Evolutionary conservation across 2,113 vertebrate genomes (phyloP).

Genomic region (Bubo bubo): DNA sequence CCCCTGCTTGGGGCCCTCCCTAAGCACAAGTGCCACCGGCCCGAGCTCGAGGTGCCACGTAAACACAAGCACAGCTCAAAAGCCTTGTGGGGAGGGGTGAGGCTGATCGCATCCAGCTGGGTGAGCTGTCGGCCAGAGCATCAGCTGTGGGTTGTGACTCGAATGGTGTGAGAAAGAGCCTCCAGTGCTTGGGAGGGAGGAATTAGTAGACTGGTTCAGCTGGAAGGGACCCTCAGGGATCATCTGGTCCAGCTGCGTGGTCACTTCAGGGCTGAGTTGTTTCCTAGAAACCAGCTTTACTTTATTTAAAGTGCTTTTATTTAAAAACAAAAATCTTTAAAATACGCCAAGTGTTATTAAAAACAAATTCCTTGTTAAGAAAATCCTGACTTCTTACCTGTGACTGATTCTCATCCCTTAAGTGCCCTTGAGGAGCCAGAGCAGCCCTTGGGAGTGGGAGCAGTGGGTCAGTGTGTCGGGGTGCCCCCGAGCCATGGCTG

Average conservation of each 20-base stretch:
- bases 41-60: background rate
- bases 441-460: background rate
- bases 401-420: background rate
- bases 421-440: background rate
- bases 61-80: accelerated
- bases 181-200: background rate
- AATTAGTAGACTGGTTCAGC: background rate
- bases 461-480: accelerated
- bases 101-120: background rate
- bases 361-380: background rate
- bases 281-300: background rate
- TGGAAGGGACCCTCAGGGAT: background rate
- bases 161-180: background rate
- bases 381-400: background rate
- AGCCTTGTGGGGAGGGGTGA: accelerated
- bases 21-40: background rate
- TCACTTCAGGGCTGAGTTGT: background rate
- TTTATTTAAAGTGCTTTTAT: background rate
- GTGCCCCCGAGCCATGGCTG: accelerated
- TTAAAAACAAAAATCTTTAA: background rate
- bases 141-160: accelerated
- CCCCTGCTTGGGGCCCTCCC: background rate
- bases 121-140: background rate
- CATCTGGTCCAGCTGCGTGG: background rate
- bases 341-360: background rate